Percentiles rank a stretch among this genome's conserved stretches.
Evolutionary conservation across 2,888 invertebrate genomes (phyloP).

Genomic region (Macrophya alboannulata): DNA sequence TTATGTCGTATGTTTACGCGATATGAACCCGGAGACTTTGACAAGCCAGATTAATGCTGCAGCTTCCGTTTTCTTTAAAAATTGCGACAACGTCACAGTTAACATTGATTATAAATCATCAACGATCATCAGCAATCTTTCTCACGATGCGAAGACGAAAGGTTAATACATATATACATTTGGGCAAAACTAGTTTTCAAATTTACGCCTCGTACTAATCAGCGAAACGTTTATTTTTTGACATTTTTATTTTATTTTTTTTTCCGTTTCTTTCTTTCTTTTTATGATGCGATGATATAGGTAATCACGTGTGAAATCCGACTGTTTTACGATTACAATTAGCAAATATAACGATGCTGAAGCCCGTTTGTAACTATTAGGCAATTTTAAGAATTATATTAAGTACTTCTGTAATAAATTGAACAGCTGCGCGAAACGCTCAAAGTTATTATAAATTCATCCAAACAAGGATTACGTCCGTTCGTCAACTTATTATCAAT

Average conservation of each 20-base stretch:
- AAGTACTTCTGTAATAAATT: slow-evolving; percentile 1
- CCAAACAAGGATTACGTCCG: not conserved
- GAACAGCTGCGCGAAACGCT: slow-evolving; percentile 5
- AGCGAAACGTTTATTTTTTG: not conserved
- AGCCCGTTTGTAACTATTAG: not conserved
- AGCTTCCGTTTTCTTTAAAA: not conserved
- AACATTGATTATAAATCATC: not conserved
- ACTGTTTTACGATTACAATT: not conserved
- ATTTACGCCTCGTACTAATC: not conserved
- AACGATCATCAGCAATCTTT: not conserved
- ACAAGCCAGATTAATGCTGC: not conserved
- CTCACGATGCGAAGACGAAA: not conserved
- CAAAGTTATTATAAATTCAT: not conserved
- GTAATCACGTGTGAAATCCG: not conserved
- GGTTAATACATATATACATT: not conserved
- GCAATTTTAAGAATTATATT: not conserved
- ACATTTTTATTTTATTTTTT: not conserved
- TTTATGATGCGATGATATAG: not conserved
- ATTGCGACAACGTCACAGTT: not conserved
- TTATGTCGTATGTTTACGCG: not conserved
- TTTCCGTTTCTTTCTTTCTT: not conserved
- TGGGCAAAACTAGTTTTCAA: not conserved
- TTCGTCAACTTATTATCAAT: not conserved
- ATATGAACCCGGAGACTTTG: not conserved
- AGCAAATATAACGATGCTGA: not conserved